These are phyloP conservation scores for Scopus umbretta DNA, from an alignment of 2,113 vertebrate genomes.

Conservation along the genomic window DNA sequence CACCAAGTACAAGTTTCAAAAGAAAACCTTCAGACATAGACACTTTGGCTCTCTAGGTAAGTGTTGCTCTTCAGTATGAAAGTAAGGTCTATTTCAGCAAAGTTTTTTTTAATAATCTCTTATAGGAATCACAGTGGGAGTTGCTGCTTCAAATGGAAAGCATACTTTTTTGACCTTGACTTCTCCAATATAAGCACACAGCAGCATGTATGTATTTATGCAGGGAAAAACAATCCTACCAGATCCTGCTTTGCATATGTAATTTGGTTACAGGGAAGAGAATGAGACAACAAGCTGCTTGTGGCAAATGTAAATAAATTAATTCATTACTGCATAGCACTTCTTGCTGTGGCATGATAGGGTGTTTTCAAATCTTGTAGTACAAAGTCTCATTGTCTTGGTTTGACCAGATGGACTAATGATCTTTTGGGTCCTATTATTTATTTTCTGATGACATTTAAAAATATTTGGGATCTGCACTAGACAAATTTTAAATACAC, in stretches of 20 bases:
- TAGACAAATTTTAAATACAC: neutral
- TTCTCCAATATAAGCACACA: neutral
- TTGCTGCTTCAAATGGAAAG: neutral
- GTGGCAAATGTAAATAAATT: constrained; percentile 55
- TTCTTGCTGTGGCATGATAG: constrained; percentile 43
- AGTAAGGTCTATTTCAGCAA: neutral
- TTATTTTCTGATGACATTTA: neutral
- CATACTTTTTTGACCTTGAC: constrained; percentile 42
- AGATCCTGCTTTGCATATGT: constrained; percentile 41
- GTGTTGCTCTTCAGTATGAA: neutral
- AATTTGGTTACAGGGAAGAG: constrained; percentile 56
- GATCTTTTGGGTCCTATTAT: neutral
- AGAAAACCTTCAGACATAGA: neutral
- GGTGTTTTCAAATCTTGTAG: neutral
- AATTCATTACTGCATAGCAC: constrained; percentile 40
- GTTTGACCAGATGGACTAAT: constrained; percentile 46
- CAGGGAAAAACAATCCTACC: constrained; percentile 29
- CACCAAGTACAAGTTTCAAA: neutral
- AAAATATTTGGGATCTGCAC: neutral
- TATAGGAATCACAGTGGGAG: neutral
- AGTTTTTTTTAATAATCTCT: neutral
- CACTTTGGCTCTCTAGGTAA: neutral
- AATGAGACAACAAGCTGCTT: constrained; percentile 55
- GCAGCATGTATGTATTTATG: constrained; percentile 17
- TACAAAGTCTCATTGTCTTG: neutral